A percentile compares a stretch with the other conserved stretches of the same genome.
phyloP scores from a whole-genome alignment of 1,140 invertebrate genomes.

The Epicauta chinensis region DNA sequence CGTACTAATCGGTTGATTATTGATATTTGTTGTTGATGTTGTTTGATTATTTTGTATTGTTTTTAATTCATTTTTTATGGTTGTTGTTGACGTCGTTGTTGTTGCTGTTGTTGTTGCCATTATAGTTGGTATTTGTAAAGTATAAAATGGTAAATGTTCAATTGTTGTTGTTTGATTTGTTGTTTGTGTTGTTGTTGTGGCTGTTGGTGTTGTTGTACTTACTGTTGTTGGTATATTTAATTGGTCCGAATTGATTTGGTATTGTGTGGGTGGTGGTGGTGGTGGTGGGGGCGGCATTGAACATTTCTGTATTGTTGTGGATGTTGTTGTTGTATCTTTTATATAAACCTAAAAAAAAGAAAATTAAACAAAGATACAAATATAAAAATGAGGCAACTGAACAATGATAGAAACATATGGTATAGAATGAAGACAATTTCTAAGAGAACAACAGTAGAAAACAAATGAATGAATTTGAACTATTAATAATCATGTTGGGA shows the following conservation, averaged over 20 bases:
- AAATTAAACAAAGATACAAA: too few species aligned
- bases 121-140: slow-evolving; percentile 23
- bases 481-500: too few species aligned
- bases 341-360: slow-evolving; percentile 45
- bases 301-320: slow-evolving; percentile 14
- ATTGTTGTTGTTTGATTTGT: not conserved
- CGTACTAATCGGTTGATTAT: slow-evolving; percentile 7
- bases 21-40: not conserved
- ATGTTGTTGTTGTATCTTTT: slow-evolving; percentile 45
- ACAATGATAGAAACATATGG: too few species aligned
- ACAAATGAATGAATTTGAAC: too few species aligned
- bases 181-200: slow-evolving; percentile 10
- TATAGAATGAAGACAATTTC: too few species aligned
- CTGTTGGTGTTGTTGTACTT: slow-evolving; percentile 32
- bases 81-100: slow-evolving; percentile 3
- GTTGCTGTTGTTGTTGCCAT: slow-evolving; percentile 10
- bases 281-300: slow-evolving; percentile 6
- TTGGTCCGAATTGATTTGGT: slow-evolving; percentile 3
- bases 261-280: slow-evolving; percentile 2
- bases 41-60: slow-evolving; percentile 6
- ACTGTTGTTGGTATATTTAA: slow-evolving; percentile 30
- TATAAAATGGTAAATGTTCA: slow-evolving; percentile 23
- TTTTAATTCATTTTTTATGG: slow-evolving; percentile 12
- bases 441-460: too few species aligned
- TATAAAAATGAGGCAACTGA: too few species aligned